These are phyloP conservation scores for Enteromius viviparus DNA, from an alignment of 2,797 vertebrate species.

Conservation along the genomic window DNA sequence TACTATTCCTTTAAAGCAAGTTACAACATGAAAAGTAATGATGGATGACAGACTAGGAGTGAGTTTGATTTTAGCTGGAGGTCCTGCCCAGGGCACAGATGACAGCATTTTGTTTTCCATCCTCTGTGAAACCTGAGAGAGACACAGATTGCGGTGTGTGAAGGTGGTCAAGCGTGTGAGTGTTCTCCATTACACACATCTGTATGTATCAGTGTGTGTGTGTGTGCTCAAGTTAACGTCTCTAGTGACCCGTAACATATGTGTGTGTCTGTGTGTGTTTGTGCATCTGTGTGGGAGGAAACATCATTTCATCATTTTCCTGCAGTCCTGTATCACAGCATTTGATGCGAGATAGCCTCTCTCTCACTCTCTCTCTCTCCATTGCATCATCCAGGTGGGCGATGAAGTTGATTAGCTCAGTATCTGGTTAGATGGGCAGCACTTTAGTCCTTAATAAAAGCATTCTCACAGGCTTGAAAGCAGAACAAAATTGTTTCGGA, in stretches of 20 bases:
- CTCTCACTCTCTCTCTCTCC: slow-evolving; percentile 18
- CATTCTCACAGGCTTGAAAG: slow-evolving; percentile 10
- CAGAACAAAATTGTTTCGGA: neutral
- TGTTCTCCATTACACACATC: slow-evolving; percentile 8
- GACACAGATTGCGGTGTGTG: neutral
- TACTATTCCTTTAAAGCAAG: neutral
- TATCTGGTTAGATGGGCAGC: slow-evolving; percentile 30
- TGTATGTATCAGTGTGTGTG: slow-evolving; percentile 22
- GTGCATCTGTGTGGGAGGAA: slow-evolving; percentile 46
- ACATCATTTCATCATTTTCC: slow-evolving; percentile 41
- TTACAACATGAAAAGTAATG: neutral
- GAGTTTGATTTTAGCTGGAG: slow-evolving; percentile 5
- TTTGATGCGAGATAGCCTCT: slow-evolving; percentile 32
- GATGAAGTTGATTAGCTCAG: slow-evolving; percentile 43
- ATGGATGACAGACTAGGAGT: neutral
- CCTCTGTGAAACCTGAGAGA: neutral
- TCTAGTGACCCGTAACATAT: slow-evolving; percentile 32
- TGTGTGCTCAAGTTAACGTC: slow-evolving; percentile 1
- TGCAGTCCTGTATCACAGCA: slow-evolving; percentile 27
- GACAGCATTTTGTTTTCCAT: slow-evolving; percentile 17
- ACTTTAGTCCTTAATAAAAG: slow-evolving; percentile 17
- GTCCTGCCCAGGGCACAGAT: slow-evolving; percentile 3
- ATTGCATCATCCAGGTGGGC: slow-evolving; percentile 27
- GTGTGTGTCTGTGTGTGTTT: slow-evolving; percentile 39
- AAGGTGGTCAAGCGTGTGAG: neutral